Percentiles rank a stretch among this genome's conserved stretches.
These are phyloP conservation scores for Arothron firmamentum DNA, from an alignment of 2,113 vertebrate species.

Conservation along the genomic window DNA sequence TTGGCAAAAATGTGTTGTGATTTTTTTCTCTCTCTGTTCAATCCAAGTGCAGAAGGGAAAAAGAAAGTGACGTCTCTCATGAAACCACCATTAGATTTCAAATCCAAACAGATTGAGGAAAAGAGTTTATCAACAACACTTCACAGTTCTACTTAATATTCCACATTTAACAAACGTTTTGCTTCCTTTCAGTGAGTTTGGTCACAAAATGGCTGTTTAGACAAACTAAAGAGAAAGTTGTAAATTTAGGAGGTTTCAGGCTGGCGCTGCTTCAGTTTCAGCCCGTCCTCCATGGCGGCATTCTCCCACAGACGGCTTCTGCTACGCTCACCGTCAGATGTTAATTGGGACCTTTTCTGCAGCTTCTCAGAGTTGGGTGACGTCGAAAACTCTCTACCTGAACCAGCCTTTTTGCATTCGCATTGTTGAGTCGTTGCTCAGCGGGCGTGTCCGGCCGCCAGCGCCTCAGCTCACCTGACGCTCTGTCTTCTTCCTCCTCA, in stretches of 20 bases:
- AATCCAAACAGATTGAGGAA: too few relatives aligned
- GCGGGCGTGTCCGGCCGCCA: constrained; percentile 54
- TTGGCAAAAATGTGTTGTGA: background rate
- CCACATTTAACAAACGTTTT: too few relatives aligned
- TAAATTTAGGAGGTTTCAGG: too few relatives aligned
- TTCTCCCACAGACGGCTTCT: too few relatives aligned
- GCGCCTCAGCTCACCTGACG: constrained; percentile 38
- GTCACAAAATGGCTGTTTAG: too few relatives aligned
- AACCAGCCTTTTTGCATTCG: background rate
- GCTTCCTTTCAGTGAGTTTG: too few relatives aligned
- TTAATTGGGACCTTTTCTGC: background rate
- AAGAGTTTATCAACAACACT: too few relatives aligned
- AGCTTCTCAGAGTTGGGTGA: background rate
- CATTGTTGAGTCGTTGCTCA: constrained; percentile 55
- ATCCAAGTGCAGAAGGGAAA: background rate
- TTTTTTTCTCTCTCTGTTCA: background rate
- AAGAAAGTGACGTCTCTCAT: background rate
- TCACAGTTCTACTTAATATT: too few relatives aligned
- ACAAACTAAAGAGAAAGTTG: too few relatives aligned
- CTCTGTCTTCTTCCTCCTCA: constrained; percentile 58
- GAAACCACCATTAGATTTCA: background rate
- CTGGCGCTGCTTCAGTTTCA: too few relatives aligned
- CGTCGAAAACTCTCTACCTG: background rate
- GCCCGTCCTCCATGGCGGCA: too few relatives aligned
- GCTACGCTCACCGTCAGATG: too few relatives aligned